Evolutionary conservation across 2,797 vertebrate species (phyloP).

Genomic region (Notolepis coatsorum): DNA sequence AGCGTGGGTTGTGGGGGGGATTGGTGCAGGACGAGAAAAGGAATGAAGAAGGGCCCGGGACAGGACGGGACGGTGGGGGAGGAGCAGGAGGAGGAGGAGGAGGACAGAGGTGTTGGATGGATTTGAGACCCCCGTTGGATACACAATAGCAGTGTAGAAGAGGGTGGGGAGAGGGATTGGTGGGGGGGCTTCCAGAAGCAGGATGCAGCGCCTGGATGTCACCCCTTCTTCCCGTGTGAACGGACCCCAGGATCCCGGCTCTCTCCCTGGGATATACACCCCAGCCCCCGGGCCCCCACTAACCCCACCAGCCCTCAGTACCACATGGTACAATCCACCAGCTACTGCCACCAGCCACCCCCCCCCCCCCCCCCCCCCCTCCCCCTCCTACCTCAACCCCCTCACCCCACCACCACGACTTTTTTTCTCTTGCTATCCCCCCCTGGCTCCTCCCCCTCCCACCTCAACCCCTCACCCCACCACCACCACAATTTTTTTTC

Average conservation of each 20-base stretch:
- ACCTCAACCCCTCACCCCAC: slow-evolving; percentile 20
- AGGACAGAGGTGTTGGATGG: slow-evolving; percentile 18
- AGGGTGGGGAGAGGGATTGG: slow-evolving; percentile 7
- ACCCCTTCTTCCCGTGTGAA: slow-evolving; percentile 66
- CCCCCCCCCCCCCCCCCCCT: not conserved
- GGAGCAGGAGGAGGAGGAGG: no score
- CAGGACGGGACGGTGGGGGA: no score
- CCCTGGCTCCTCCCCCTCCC: slow-evolving; percentile 43
- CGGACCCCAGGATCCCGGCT: slow-evolving; percentile 42
- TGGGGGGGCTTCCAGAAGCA: slow-evolving; percentile 28
- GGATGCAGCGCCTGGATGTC: slow-evolving; percentile 32
- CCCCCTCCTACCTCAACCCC: slow-evolving; percentile 1
- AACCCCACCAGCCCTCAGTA: slow-evolving; percentile 35
- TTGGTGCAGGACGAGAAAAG: no score
- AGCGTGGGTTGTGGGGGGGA: not conserved
- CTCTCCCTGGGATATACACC: slow-evolving; percentile 10
- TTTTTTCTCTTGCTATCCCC: slow-evolving; percentile 11
- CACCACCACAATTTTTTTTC: slow-evolving; percentile 30
- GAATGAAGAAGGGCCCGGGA: no score
- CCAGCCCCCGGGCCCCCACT: not conserved
- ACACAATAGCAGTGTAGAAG: not conserved
- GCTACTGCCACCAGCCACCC: slow-evolving; percentile 15
- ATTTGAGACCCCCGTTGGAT: slow-evolving; percentile 25
- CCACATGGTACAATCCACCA: slow-evolving; percentile 32
- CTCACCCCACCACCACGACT: slow-evolving; percentile 15